These are phyloP conservation scores for Aplodontia rufa DNA, from an alignment of 2,113 vertebrate genomes.

Conservation along the genomic window DNA sequence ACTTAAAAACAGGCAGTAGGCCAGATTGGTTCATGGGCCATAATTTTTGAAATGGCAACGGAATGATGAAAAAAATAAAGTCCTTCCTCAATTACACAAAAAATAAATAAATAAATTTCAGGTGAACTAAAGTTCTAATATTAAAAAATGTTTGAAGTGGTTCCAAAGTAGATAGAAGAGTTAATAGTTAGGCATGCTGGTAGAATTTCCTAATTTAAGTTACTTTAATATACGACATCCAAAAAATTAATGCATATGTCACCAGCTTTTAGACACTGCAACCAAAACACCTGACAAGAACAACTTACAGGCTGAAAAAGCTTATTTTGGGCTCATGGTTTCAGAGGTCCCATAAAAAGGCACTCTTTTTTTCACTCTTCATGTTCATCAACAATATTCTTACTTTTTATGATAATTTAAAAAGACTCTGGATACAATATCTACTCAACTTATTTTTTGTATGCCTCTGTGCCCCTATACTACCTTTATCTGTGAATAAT, in stretches of 20 bases:
- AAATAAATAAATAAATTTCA: conserved; percentile 27
- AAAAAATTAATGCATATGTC: neutral
- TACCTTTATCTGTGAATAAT: neutral
- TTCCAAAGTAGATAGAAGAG: neutral
- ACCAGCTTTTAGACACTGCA: too few species aligned
- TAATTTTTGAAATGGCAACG: neutral
- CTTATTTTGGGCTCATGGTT: too few species aligned
- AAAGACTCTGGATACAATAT: neutral
- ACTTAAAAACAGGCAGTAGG: neutral
- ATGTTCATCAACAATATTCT: neutral
- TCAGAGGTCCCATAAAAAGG: neutral
- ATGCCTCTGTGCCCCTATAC: neutral
- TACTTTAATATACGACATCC: conserved; percentile 17
- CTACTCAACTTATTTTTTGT: neutral
- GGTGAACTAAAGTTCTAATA: neutral
- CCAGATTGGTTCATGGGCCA: neutral
- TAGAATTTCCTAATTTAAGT: conserved; percentile 12
- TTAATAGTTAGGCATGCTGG: neutral
- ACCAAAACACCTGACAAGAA: too few species aligned
- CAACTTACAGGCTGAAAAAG: too few species aligned
- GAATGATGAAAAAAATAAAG: conserved; percentile 8
- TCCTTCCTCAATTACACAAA: conserved; percentile 26
- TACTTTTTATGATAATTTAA: neutral
- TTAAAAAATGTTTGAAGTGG: neutral
- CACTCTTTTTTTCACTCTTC: conserved; percentile 20